Evolutionary conservation across 1,140 invertebrate species (phyloP).

Genomic region (Sinella curviseta): DNA sequence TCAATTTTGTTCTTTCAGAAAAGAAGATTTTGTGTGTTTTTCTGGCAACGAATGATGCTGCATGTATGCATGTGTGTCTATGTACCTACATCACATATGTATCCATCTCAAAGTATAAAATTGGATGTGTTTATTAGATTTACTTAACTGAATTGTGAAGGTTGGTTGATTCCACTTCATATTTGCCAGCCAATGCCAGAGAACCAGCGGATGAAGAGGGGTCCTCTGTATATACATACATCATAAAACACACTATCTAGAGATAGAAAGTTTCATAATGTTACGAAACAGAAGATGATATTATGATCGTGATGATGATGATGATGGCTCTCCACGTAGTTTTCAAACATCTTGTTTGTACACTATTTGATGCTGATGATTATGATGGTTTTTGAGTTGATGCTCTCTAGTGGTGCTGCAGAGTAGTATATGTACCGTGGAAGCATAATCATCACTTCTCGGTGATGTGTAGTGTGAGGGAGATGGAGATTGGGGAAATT

Average conservation of each 20-base stretch:
- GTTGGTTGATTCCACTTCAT: slow-evolving; percentile 29
- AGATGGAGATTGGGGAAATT: no score
- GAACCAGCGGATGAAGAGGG: neutral
- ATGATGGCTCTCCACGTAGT: no score
- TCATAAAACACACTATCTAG: neutral
- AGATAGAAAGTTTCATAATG: no score
- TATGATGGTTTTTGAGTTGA: no score
- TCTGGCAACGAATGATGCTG: neutral
- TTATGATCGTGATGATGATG: no score
- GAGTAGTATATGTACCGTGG: neutral
- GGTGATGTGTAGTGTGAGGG: neutral
- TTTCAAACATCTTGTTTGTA: no score
- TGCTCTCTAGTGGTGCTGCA: no score
- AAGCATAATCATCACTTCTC: neutral
- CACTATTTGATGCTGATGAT: no score
- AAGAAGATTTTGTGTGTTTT: no score
- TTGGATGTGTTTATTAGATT: slow-evolving; percentile 34
- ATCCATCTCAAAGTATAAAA: slow-evolving; percentile 18
- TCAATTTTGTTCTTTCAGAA: no score
- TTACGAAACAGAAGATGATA: no score
- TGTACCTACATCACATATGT: neutral
- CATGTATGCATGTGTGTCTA: neutral
- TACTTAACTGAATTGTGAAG: slow-evolving; percentile 28
- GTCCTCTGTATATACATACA: neutral
- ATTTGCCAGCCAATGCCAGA: neutral